Percentiles rank a stretch among this genome's conserved stretches.
Evolutionary conservation across 1,140 invertebrate species (phyloP).

Genomic region (Phortica variegata): DNA sequence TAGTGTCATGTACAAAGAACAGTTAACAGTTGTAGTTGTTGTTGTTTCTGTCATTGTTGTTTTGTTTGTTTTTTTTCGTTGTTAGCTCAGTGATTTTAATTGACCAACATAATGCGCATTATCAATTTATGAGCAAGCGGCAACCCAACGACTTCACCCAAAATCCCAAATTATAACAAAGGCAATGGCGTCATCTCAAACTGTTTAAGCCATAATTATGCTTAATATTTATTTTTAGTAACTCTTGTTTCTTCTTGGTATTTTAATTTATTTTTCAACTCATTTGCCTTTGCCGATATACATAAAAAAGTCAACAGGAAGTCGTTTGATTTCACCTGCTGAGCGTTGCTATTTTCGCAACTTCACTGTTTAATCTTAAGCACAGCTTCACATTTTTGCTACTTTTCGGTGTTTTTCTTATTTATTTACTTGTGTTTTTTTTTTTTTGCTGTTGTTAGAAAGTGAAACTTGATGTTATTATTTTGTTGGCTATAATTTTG

Average conservation of each 20-base stretch:
- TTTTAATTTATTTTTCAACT: constrained; percentile 10
- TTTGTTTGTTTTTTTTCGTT: too few relatives aligned
- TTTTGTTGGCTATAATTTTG: too few relatives aligned
- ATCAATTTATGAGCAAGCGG: constrained; percentile 30
- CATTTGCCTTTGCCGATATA: constrained; percentile 7
- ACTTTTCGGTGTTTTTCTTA: not conserved
- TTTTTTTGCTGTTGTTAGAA: not conserved
- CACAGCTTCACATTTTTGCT: too few relatives aligned
- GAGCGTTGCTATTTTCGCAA: constrained; percentile 1
- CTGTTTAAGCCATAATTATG: constrained; percentile 39
- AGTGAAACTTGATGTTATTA: too few relatives aligned
- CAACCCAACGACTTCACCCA: too few relatives aligned
- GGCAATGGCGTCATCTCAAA: too few relatives aligned
- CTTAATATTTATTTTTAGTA: constrained; percentile 23
- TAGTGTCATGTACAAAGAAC: too few relatives aligned
- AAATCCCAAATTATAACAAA: too few relatives aligned
- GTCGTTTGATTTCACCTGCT: constrained; percentile 29
- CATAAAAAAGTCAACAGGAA: constrained; percentile 12
- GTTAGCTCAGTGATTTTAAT: constrained; percentile 25
- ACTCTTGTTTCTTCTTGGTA: constrained; percentile 5
- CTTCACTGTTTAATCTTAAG: not conserved
- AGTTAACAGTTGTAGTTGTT: too few relatives aligned
- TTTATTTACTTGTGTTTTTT: not conserved
- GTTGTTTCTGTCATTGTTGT: too few relatives aligned
- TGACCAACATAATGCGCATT: constrained; percentile 28